Evolutionary conservation across 2,888 invertebrate genomes (phyloP).

Genomic region (Stenotaenia linearis): DNA sequence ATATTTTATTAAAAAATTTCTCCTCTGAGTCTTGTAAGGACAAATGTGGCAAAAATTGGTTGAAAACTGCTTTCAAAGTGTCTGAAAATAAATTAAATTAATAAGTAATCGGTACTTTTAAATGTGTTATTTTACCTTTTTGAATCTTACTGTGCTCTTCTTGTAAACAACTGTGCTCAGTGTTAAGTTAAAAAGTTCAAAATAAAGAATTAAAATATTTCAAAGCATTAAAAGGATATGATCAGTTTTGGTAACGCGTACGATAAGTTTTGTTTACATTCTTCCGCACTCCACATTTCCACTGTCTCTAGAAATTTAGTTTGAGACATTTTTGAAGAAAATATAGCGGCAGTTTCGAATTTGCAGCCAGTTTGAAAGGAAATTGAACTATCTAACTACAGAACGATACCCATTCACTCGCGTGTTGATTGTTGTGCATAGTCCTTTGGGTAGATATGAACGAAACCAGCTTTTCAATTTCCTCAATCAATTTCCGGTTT

Average conservation of each 20-base stretch:
- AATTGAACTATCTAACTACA: background rate
- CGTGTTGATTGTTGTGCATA: background rate
- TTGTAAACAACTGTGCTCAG: background rate
- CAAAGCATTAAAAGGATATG: background rate
- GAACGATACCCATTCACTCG: background rate
- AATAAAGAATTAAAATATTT: background rate
- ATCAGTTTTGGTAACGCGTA: background rate
- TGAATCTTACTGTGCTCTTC: background rate
- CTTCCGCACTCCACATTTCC: background rate
- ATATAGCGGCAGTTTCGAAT: background rate
- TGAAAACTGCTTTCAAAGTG: background rate
- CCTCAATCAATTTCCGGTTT: background rate
- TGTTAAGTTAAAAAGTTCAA: background rate
- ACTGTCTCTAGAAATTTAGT: background rate
- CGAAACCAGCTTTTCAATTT: background rate
- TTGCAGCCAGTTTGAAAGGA: background rate
- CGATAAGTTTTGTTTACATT: background rate
- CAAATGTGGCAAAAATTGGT: background rate
- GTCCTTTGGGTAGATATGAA: background rate
- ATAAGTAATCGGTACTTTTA: background rate
- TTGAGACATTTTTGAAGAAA: conserved; percentile 36
- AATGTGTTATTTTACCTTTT: background rate
- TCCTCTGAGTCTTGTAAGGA: background rate
- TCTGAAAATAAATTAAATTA: background rate
- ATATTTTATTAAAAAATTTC: background rate